phyloP scores from a whole-genome alignment of 2,113 vertebrate species.

The Morone saxatilis region DNA sequence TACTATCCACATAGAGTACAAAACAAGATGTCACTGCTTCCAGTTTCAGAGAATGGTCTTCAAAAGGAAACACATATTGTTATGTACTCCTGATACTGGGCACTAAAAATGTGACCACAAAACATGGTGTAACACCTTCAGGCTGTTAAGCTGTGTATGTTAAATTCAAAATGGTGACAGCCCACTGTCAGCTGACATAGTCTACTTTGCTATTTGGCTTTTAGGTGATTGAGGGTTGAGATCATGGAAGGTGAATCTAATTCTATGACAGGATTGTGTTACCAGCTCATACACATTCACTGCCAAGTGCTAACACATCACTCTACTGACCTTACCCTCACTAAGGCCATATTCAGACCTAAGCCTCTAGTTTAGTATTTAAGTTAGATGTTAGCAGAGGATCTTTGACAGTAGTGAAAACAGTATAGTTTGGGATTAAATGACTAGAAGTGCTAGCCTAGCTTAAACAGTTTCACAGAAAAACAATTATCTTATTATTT shows the following conservation, averaged over 20 bases:
- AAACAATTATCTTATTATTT: background rate
- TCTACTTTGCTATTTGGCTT: background rate
- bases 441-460: background rate
- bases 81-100: background rate
- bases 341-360: background rate
- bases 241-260: slow-evolving; percentile 18
- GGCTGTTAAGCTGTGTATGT: background rate
- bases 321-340: background rate
- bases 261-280: background rate
- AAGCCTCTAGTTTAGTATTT: background rate
- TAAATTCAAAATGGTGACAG: slow-evolving; percentile 7
- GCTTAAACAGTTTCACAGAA: background rate
- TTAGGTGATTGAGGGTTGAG: background rate
- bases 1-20: background rate
- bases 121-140: background rate
- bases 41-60: slow-evolving; percentile 1
- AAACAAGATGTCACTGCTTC: background rate
- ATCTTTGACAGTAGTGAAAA: background rate
- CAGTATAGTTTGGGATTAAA: background rate
- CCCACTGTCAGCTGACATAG: background rate
- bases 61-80: background rate
- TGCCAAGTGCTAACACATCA: slow-evolving; percentile 25
- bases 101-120: background rate
- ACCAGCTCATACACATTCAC: slow-evolving; percentile 10
- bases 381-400: background rate